A percentile compares a stretch with the other conserved stretches of the same genome.
Conservation (phyloP, 1,140 invertebrate species). For the Papilio helenus region DNA sequence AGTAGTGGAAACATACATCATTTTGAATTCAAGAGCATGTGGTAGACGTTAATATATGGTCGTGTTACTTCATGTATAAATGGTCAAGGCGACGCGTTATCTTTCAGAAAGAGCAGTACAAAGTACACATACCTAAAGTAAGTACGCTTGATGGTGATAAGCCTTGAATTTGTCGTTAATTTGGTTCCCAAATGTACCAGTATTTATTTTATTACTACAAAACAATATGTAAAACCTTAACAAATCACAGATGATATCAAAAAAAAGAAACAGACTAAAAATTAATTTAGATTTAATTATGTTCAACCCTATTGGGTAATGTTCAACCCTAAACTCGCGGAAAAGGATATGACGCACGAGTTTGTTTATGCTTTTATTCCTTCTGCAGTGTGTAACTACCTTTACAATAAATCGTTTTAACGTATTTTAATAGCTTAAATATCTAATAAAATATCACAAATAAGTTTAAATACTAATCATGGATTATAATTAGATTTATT, state of each 20-base stretch:
- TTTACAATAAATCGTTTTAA: background rate
- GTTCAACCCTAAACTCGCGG: slow-evolving; percentile 62
- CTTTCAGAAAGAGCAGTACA: too few species aligned
- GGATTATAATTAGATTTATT: background rate
- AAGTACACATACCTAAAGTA: background rate
- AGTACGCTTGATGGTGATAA: background rate
- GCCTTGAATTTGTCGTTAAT: background rate
- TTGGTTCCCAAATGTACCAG: background rate
- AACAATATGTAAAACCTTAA: background rate
- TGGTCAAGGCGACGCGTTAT: too few species aligned
- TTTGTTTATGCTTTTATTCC: slow-evolving; percentile 54
- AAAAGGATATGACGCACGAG: slow-evolving; percentile 61
- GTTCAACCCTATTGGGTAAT: slow-evolving; percentile 38
- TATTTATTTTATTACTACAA: background rate
- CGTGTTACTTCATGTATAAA: too few species aligned
- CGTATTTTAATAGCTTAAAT: background rate
- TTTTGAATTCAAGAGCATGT: too few species aligned
- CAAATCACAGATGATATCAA: background rate
- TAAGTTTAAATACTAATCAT: background rate
- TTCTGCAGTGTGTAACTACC: slow-evolving; percentile 8
- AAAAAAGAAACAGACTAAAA: background rate
- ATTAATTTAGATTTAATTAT: slow-evolving; percentile 7
- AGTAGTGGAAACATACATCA: too few species aligned
- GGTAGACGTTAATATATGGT: too few species aligned
- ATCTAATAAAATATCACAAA: background rate